phyloP scores from a whole-genome alignment of 1,140 invertebrate species.

The Semibalanus balanoides region DNA sequence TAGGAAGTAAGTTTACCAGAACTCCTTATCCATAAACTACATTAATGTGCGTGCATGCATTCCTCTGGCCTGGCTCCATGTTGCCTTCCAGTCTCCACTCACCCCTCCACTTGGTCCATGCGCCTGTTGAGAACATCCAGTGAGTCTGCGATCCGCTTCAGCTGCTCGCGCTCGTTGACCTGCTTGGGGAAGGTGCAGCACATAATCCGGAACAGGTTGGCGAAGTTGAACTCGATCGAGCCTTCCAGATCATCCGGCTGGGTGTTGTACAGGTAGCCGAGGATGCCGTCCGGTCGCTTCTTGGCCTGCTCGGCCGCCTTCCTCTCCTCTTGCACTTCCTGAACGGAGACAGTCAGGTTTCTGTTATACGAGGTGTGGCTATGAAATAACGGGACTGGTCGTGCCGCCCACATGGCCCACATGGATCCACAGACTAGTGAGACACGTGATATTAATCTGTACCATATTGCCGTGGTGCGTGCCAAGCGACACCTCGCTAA shows the following conservation, averaged over 20 bases:
- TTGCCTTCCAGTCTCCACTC: constrained; percentile 19
- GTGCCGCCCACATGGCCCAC: too few relatives aligned
- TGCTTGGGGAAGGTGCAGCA: constrained; percentile 76
- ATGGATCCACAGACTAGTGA: too few relatives aligned
- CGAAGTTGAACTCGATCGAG: constrained; percentile 74
- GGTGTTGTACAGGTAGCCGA: constrained; percentile 33
- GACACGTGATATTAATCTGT: too few relatives aligned
- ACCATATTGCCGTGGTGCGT: too few relatives aligned
- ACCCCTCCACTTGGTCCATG: constrained; percentile 67
- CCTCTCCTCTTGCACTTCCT: constrained; percentile 70
- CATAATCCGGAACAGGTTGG: constrained; percentile 76
- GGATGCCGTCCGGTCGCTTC: constrained; percentile 64
- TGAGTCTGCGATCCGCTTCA: constrained; percentile 68
- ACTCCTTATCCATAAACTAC: too few relatives aligned
- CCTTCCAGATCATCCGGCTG: constrained; percentile 60
- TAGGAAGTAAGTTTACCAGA: too few relatives aligned
- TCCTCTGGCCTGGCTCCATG: too few relatives aligned
- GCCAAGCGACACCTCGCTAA: too few relatives aligned
- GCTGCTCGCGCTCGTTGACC: constrained; percentile 67
- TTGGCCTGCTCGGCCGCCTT: constrained; percentile 71
- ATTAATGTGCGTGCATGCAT: too few relatives aligned
- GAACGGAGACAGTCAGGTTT: too few relatives aligned
- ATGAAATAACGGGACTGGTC: too few relatives aligned
- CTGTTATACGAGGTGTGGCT: too few relatives aligned
- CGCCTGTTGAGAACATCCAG: constrained; percentile 62